These are phyloP conservation scores for Aphelenchoides avenae DNA, from an alignment of 1,140 invertebrate genomes.

Conservation along the genomic window DNA sequence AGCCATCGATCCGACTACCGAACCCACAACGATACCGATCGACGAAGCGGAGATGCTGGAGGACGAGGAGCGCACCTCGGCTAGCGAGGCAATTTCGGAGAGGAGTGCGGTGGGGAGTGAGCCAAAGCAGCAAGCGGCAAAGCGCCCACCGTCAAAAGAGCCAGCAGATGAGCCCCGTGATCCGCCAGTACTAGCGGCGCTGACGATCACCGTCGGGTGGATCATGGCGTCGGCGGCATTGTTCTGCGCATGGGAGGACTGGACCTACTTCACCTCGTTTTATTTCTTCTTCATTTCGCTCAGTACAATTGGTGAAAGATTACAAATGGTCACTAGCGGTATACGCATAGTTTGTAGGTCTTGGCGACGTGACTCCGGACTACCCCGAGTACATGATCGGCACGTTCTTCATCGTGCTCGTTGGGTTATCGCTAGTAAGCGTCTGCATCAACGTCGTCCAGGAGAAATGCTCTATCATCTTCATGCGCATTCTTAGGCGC, in stretches of 20 bases:
- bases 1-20: no score
- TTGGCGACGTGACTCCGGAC: conserved; percentile 51
- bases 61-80: no score
- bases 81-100: no score
- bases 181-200: conserved; percentile 36
- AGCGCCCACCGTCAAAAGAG: no score
- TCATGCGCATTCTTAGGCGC: conserved; percentile 43
- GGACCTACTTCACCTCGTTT: conserved; percentile 56
- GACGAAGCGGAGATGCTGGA: no score
- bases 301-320: conserved; percentile 20
- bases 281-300: conserved; percentile 57
- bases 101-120: no score
- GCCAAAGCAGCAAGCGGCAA: no score
- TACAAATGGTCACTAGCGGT: not conserved
- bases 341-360: conserved; percentile 18
- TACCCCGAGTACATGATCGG: conserved; percentile 85
- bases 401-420: conserved; percentile 84
- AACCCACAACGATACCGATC: no score
- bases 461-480: conserved; percentile 50
- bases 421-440: conserved; percentile 85
- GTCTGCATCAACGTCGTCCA: conserved; percentile 77
- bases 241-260: conserved; percentile 66
- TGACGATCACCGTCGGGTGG: conserved; percentile 36
- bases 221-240: conserved; percentile 44
- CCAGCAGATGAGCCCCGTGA: no score